Base-by-base conservation (phyloP, 2,888 invertebrate genomes). In the Bombylius major region DNA sequence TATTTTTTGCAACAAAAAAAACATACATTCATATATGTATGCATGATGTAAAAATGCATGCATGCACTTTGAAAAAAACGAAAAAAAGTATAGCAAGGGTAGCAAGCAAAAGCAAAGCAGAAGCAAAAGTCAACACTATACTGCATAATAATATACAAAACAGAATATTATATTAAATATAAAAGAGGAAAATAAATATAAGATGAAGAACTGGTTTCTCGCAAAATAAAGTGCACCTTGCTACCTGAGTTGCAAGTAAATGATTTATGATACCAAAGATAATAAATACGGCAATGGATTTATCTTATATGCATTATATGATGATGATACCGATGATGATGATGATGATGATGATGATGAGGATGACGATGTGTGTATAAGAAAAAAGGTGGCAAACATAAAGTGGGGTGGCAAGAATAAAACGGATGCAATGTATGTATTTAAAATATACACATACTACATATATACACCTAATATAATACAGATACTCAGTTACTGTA, bases 191-290 rank as follows among this genome's bases (percentile, higher is more conserved):
- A 23, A 23, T 23, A 23, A 23, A 23, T 23, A 23, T 23, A 23
- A 23, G 23, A 23, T 23, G 23, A 23, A 23, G 23, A 23, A 23
- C 23, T 23, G 23, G 23, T 31, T 50, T 46, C 33, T 32, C 45
- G 50, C 50, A 62, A 63, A 63, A 63, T 63, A 62, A 64, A 62
- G 62, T 64, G 64, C 64, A 64, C 64, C 64, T 64, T 64, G 64
- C 64, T 63, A 63, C 63, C 63, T 62, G 63, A 62, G 62, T 64
- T 63, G 63, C 63, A 64, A 42, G 62, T 63, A 62, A 64, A 64
- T 64, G 64, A 64, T 64, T 64, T 64, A 64, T 64, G 62, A 62
- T 62, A 62, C 61, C 62, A 63, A 62, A 61, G 63, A 64, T 64
- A 64, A 64, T 63, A 62, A 64, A 64, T 64, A 64, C 63, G 59